Evolutionary conservation across 2,113 vertebrate genomes (phyloP).

Genomic region (Salvelinus fontinalis): DNA sequence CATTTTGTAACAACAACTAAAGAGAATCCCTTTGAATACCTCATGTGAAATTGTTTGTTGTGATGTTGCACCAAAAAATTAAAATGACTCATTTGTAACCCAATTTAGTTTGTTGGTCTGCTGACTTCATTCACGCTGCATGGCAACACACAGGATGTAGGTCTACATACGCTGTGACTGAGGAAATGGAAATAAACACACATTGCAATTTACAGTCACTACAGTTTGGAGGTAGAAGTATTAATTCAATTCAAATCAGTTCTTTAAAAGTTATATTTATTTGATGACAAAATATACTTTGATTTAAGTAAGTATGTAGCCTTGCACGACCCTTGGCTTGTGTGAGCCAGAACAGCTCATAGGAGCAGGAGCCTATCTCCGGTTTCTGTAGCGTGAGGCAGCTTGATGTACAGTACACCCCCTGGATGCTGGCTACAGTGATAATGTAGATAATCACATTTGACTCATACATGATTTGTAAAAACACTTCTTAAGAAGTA

Average conservation of each 20-base stretch:
- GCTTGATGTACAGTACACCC: too few species aligned
- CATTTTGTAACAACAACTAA: constrained; percentile 79
- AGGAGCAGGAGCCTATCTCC: too few species aligned
- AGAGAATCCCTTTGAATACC: constrained; percentile 82
- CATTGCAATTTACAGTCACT: background rate
- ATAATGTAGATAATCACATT: too few species aligned
- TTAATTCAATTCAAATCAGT: background rate
- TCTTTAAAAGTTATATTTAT: too few species aligned
- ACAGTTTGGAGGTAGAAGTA: background rate
- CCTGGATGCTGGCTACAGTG: too few species aligned
- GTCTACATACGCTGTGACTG: background rate
- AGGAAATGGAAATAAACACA: constrained; percentile 1
- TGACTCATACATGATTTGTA: too few species aligned
- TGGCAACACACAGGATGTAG: background rate
- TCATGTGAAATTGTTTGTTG: constrained; percentile 85
- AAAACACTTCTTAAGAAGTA: too few species aligned
- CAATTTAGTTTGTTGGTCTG: constrained; percentile 34
- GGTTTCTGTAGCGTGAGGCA: too few species aligned
- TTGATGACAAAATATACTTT: too few species aligned
- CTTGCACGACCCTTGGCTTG: too few species aligned
- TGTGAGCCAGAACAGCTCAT: too few species aligned
- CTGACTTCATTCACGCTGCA: constrained; percentile 38
- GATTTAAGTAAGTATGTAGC: too few species aligned
- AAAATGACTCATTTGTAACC: constrained; percentile 80
- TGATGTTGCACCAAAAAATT: constrained; percentile 82